Percentiles rank a stretch among this genome's conserved stretches.
phyloP scores from a whole-genome alignment of 1,140 invertebrate species.

The Aphis craccivora region DNA sequence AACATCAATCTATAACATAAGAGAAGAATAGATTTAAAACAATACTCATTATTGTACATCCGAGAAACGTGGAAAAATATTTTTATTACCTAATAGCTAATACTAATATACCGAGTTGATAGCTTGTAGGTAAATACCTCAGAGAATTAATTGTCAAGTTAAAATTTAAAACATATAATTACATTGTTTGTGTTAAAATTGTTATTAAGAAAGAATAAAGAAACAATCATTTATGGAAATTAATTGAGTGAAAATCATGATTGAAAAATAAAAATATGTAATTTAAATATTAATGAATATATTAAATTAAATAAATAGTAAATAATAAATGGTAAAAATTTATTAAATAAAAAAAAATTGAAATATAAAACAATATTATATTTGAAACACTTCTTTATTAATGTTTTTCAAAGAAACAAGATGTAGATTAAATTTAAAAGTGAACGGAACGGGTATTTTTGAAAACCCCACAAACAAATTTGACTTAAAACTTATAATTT shows the following conservation, averaged over 20 bases:
- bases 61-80: not conserved
- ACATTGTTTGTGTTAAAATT: not conserved
- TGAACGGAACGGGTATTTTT: not conserved
- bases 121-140: not conserved
- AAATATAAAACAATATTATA: not conserved
- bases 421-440: not conserved
- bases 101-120: not conserved
- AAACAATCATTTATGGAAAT: too few relatives aligned
- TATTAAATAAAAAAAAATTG: not conserved
- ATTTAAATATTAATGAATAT: not conserved
- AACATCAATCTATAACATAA: not conserved
- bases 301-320: not conserved
- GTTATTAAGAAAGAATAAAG: too few relatives aligned
- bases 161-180: not conserved
- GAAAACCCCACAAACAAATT: not conserved
- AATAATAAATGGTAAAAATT: too few relatives aligned
- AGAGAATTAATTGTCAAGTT: not conserved
- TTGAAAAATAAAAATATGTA: not conserved
- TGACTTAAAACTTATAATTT: not conserved
- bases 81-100: not conserved
- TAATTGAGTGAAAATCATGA: too few relatives aligned
- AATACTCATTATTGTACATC: not conserved
- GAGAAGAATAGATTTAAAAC: not conserved
- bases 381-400: not conserved
- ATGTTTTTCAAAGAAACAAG: not conserved